Evolutionary conservation across 2,113 vertebrate genomes (phyloP).

Genomic region (Ginglymostoma cirratum): DNA sequence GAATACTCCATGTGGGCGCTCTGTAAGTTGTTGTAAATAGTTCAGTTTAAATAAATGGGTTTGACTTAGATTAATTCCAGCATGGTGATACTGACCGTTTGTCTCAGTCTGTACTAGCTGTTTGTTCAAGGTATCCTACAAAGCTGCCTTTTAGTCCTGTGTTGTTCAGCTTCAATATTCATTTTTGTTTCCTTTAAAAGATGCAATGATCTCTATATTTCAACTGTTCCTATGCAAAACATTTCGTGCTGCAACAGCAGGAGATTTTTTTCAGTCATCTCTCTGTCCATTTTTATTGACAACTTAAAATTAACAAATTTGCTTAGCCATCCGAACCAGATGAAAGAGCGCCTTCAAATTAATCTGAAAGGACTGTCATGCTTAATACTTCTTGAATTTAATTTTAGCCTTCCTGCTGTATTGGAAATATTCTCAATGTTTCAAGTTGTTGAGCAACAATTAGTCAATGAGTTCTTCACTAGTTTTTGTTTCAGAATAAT

Average conservation of each 20-base stretch:
- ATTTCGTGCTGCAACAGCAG: not conserved
- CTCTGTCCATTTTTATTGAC: not conserved
- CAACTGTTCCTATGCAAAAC: not conserved
- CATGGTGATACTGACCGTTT: not conserved
- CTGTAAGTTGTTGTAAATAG: not conserved
- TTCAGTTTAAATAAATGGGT: not conserved
- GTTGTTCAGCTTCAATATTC: not conserved
- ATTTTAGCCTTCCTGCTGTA: not conserved
- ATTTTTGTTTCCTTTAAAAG: not conserved
- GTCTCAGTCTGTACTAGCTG: not conserved
- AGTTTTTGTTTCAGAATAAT: not conserved
- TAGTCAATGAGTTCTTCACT: not conserved
- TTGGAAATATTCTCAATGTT: not conserved
- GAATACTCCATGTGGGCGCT: not conserved
- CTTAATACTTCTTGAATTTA: not conserved
- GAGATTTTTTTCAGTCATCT: too few species aligned
- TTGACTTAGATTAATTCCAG: not conserved
- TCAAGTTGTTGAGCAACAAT: not conserved
- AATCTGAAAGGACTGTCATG: not conserved
- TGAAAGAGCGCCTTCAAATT: not conserved
- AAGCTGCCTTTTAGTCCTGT: not conserved
- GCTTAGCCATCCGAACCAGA: too few species aligned
- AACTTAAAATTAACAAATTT: not conserved
- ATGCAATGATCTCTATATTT: not conserved
- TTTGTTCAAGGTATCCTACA: not conserved